Base-by-base conservation (phyloP, 2,797 vertebrate species). In the Leptatherina wallacei region DNA sequence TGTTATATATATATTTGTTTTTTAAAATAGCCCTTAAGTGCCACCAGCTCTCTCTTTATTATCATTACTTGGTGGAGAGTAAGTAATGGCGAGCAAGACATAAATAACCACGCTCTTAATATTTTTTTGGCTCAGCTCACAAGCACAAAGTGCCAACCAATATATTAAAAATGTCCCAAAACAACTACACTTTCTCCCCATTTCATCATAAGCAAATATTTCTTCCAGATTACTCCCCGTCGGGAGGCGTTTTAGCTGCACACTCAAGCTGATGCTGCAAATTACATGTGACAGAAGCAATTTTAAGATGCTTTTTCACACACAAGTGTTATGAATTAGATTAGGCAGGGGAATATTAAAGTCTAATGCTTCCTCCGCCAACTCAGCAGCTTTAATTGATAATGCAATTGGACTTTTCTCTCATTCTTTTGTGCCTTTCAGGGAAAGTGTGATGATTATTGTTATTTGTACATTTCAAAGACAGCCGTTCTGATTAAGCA, bases 231-330 rank as follows among this genome's bases (percentile, higher is more conserved):
- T 51, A 42, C 61, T 9, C 77, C 72, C 86, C 49, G 14, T 65
- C 51, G 82, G 76, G 83, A 88, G 67, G 65, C 24, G 30, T 82
- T 85, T 82, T 54, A 72, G 79, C 62, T 0, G 77, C 79, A 56
- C 69, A 55, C 80, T 88, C 83, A 80, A 81, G 84, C 87, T 86
- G 79, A 90, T 81, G 80, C 87, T 71, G 86, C 91, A 91, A 91
- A 94, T 92, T 84, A 73, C 80, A 87, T 82, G 77, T 88, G 91
- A 92, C 89, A 88, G 82, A 90, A 86, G 88, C 88, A 91, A 91
- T 92, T 92, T 90, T 76, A 78, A 81, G 66, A 81, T 81, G 87
- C 87, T 92, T 92, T 72, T 85, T 88, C 85, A 73, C 75, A 80
- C 85, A 85, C 84, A 88, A 89, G 75, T 85, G 74, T 88, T 86